Percentiles rank a stretch among this genome's conserved stretches.
Evolutionary conservation across 2,888 invertebrate species (phyloP).

Genomic region (Galerucella pusilla): DNA sequence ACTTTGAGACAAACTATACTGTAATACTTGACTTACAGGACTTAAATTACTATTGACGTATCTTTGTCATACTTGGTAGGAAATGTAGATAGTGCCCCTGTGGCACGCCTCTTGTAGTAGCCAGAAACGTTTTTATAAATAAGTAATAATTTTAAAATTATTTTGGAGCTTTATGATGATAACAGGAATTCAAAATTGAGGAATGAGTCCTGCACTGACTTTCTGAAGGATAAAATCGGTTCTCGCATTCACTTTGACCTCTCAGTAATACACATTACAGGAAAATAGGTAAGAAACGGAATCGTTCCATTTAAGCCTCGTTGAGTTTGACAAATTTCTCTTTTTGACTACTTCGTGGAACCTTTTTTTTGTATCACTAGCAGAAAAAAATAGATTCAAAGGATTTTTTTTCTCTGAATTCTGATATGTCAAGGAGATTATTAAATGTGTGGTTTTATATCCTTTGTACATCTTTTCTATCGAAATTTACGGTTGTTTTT

Average conservation of each 20-base stretch:
- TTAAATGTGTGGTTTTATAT: too few relatives aligned
- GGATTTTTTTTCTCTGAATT: not conserved
- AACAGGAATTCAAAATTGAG: too few relatives aligned
- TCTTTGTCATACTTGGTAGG: too few relatives aligned
- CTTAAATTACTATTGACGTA: too few relatives aligned
- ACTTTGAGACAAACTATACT: too few relatives aligned
- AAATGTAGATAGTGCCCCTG: too few relatives aligned
- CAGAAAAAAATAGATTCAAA: not conserved
- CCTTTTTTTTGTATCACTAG: constrained; percentile 10
- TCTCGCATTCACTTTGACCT: constrained; percentile 21
- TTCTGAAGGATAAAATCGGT: constrained; percentile 14
- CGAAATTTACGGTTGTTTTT: too few relatives aligned
- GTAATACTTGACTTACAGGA: too few relatives aligned
- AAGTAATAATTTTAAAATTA: not conserved
- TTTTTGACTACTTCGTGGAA: constrained; percentile 8
- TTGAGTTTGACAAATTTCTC: constrained; percentile 30
- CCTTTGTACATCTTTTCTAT: too few relatives aligned
- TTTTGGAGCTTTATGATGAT: not conserved
- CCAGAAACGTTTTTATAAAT: too few relatives aligned
- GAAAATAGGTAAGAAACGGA: constrained; percentile 22
- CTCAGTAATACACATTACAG: constrained; percentile 20
- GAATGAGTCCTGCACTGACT: not conserved
- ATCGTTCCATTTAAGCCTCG: constrained; percentile 27
- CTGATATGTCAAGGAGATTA: too few relatives aligned
- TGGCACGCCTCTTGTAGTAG: too few relatives aligned